Evolutionary conservation across 1,140 invertebrate genomes (phyloP).

Genomic region (Patella vulgata): DNA sequence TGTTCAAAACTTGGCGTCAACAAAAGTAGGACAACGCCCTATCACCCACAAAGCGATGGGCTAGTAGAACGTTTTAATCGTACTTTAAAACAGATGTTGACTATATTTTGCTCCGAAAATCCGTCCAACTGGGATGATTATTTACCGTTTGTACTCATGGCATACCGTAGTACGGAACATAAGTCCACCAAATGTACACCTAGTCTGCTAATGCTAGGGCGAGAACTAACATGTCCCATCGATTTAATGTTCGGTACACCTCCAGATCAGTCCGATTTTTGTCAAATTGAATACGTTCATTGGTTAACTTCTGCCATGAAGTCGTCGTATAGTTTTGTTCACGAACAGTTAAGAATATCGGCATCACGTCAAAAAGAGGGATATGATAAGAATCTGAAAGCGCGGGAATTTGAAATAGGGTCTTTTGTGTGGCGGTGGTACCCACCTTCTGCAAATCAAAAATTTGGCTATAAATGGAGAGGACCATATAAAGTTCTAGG

Average conservation of each 20-base stretch:
- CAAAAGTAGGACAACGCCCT: slow-evolving; percentile 43
- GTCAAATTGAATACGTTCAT: slow-evolving; percentile 18
- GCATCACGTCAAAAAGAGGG: slow-evolving; percentile 17
- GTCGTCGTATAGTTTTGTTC: background rate
- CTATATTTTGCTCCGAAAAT: slow-evolving; percentile 38
- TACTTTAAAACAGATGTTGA: slow-evolving; percentile 39
- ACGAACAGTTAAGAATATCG: slow-evolving; percentile 4
- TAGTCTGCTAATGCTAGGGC: slow-evolving; percentile 33
- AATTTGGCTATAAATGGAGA: slow-evolving; percentile 24
- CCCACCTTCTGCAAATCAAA: slow-evolving; percentile 21
- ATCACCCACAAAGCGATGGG: slow-evolving; percentile 56
- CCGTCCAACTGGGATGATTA: slow-evolving; percentile 41
- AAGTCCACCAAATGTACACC: slow-evolving; percentile 32
- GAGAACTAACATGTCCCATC: slow-evolving; percentile 27
- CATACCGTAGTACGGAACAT: slow-evolving; percentile 36
- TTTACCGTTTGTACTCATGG: slow-evolving; percentile 36
- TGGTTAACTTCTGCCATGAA: slow-evolving; percentile 13
- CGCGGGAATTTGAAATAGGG: background rate
- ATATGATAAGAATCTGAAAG: slow-evolving; percentile 10
- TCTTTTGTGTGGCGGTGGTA: slow-evolving; percentile 34
- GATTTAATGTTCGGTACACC: slow-evolving; percentile 24
- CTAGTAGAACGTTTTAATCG: slow-evolving; percentile 49
- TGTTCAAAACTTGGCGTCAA: slow-evolving; percentile 15
- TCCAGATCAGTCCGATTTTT: background rate
- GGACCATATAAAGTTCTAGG: slow-evolving; percentile 29